Evolutionary conservation across 1,140 invertebrate species (phyloP).

Genomic region (Heliconius hewitsoni): DNA sequence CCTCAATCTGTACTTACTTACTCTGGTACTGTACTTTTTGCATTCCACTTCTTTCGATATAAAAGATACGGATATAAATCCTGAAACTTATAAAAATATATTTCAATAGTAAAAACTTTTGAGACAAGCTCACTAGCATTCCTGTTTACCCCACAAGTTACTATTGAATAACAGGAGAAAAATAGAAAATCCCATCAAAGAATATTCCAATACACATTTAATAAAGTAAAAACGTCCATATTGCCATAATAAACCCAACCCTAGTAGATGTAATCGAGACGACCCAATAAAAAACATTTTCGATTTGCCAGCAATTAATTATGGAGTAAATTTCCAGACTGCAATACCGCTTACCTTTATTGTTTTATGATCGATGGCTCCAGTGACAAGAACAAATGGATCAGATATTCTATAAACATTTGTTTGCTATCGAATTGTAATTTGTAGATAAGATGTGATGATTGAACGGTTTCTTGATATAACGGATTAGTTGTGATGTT

Average conservation of each 20-base stretch:
- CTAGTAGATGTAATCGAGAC: background rate
- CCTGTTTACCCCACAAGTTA: no score
- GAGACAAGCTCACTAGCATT: no score
- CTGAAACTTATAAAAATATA: no score
- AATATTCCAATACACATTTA: background rate
- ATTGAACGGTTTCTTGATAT: conserved; percentile 14
- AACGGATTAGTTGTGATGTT: background rate
- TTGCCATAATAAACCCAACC: conserved; percentile 6
- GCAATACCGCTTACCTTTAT: conserved; percentile 43
- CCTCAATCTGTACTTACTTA: no score
- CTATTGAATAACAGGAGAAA: background rate
- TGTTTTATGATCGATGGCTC: conserved; percentile 46
- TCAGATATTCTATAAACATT: conserved; percentile 33
- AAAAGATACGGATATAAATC: no score
- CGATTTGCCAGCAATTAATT: conserved; percentile 33
- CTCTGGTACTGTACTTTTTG: no score
- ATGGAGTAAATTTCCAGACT: conserved; percentile 33
- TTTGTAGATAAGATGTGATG: conserved; percentile 18
- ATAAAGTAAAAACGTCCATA: background rate
- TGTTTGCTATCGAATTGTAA: conserved; percentile 19
- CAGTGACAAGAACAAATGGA: conserved; percentile 45
- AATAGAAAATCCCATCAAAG: background rate
- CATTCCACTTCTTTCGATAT: no score
- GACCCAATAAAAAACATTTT: conserved; percentile 33
- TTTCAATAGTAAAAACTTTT: no score